Conservation (phyloP, 2,113 vertebrate genomes). For the Baryphthengus martii region DNA sequence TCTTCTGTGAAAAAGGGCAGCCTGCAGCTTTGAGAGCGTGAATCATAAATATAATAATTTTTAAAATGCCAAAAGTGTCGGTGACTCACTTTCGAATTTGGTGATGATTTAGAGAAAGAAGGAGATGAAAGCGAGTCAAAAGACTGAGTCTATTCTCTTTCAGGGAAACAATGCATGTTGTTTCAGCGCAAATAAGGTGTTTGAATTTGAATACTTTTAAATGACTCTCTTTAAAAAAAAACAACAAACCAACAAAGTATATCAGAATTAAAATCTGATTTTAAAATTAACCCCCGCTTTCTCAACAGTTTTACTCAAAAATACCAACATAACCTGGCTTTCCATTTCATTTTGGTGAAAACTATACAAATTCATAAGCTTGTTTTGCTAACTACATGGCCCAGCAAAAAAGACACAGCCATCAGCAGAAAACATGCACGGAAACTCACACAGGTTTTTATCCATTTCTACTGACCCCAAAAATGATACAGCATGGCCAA, state of each 20-base stretch:
- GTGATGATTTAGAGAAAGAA: neutral
- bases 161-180: neutral
- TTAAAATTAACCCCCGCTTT: neutral
- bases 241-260: neutral
- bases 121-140: neutral
- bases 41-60: neutral
- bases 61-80: neutral
- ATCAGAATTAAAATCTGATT: neutral
- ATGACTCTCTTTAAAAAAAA: neutral
- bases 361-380: neutral
- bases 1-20: neutral
- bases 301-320: neutral
- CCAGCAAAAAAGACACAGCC: no score
- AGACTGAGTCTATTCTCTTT: neutral
- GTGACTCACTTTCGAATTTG: neutral
- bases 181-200: neutral
- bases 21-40: neutral
- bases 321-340: fast-evolving
- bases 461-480: no score
- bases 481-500: no score
- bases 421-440: no score
- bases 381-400: no score
- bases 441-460: no score
- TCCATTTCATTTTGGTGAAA: neutral
- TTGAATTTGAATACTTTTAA: neutral